These are phyloP conservation scores for Threskiornis aethiopicus DNA, from an alignment of 2,797 vertebrate genomes.

Conservation along the genomic window DNA sequence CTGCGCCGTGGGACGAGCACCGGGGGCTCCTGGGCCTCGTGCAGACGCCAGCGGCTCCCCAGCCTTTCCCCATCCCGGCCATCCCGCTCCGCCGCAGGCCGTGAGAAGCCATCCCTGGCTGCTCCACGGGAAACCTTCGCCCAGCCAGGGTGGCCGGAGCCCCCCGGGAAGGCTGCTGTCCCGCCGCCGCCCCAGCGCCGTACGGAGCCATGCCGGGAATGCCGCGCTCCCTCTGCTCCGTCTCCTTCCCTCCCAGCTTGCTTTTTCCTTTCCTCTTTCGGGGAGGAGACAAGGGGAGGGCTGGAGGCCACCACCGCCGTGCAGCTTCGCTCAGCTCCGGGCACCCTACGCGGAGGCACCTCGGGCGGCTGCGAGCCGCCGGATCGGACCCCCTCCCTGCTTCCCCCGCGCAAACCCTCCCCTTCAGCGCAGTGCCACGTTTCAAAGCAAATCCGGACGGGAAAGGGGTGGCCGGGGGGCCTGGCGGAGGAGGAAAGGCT, in stretches of 20 bases:
- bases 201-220: slow-evolving; percentile 66
- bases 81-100: neutral
- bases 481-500: slow-evolving; percentile 33
- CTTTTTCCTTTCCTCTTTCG: slow-evolving; percentile 15
- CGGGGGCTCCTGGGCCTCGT: neutral
- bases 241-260: slow-evolving; percentile 50
- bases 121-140: neutral
- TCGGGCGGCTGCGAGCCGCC: neutral
- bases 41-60: neutral
- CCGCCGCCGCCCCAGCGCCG: slow-evolving; percentile 26
- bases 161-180: neutral
- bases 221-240: neutral
- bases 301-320: neutral
- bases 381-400: neutral
- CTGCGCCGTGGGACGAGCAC: neutral
- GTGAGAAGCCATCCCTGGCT: neutral
- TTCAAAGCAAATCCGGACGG: slow-evolving; percentile 77
- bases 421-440: slow-evolving; percentile 85
- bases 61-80: neutral
- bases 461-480: slow-evolving; percentile 59
- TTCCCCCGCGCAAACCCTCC: slow-evolving; percentile 23
- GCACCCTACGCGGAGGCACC: neutral
- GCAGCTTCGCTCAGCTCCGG: neutral
- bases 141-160: neutral
- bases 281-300: slow-evolving; percentile 11